Evolutionary conservation across 2,888 invertebrate genomes (phyloP), one percentile per base, ranked within the genome.

Genomic region (Pilophorus perplexus): DNA sequence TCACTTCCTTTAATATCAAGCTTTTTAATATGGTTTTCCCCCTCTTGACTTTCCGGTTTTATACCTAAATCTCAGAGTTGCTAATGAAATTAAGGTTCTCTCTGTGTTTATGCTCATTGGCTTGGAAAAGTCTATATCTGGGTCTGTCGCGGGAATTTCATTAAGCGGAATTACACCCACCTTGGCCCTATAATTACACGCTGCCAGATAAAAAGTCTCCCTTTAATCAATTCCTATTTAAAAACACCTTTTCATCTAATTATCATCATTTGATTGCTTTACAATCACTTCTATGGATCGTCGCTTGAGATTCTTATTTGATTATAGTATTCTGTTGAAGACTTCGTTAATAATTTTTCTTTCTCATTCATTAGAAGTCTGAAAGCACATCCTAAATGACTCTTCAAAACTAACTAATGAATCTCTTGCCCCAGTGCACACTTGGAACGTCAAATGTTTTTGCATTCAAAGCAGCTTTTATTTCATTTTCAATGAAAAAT

Each of bases 1-100:
- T 68, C 68, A 68, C 68, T 68, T 68, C 68, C 68, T 68, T 68
- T 68, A 68, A 68, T 68, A 68, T 68, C 68, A 64, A 64, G 66
- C 68, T 68, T 68, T 68, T 68, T 68, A 68, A 68, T 68, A 68
- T 64, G 62, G 38, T 59, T 65, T 50, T 48, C 66, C 59, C 67
- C 66, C 57, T 59, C 64, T 67, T 54, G 68, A 60, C 57, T 68
- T 68, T 67, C 68, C 68, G 67, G 68, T 66, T 68, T 67, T 59
- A 62, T 54, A 62, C 66, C 68, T 68, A 68, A 68, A 68, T 68
- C 68, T 68, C 59, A 37, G 68, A 68, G 66, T 57, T 57, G 46
- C 66, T 68, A 68, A 68, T 68, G 68, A 68, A 68, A 68, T 68
- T 68, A 68, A 68, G 66, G 66, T 54, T 64, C 62, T 42, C 68